phyloP scores from a whole-genome alignment of 1,140 invertebrate species.

The Hyles euphorbiae region DNA sequence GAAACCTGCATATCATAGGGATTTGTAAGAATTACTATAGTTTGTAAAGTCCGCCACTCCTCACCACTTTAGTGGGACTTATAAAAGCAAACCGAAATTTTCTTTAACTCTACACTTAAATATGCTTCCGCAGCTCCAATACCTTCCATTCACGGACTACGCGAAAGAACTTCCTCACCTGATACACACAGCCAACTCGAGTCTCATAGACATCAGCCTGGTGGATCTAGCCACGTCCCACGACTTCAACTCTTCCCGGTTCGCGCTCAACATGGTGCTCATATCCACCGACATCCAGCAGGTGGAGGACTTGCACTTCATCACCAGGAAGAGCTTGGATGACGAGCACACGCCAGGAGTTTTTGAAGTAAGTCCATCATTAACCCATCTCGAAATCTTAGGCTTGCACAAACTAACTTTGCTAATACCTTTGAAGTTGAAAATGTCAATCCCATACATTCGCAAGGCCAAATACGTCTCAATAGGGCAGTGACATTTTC shows the following conservation, averaged over 20 bases:
- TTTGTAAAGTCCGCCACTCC: no score
- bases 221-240: slow-evolving; percentile 71
- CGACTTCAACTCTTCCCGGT: slow-evolving; percentile 75
- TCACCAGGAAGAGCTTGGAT: slow-evolving; percentile 78
- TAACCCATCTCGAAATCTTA: neutral
- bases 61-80: no score
- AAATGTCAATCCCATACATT: no score
- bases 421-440: no score
- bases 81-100: no score
- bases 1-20: no score
- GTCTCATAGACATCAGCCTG: slow-evolving; percentile 78
- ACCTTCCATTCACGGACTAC: slow-evolving; percentile 74
- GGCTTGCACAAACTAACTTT: neutral
- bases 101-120: slow-evolving; percentile 3
- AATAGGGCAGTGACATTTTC: no score
- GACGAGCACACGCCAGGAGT: slow-evolving; percentile 85
- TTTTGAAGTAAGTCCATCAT: slow-evolving; percentile 76
- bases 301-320: slow-evolving; percentile 54
- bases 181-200: slow-evolving; percentile 79
- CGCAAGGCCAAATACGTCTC: no score
- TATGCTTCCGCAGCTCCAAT: slow-evolving; percentile 67
- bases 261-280: slow-evolving; percentile 77
- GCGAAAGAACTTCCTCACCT: slow-evolving; percentile 77
- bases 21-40: no score
- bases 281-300: slow-evolving; percentile 57